Evolutionary conservation across 2,888 invertebrate genomes (phyloP), one percentile per base, ranked within the genome.

Genomic region (Melanargia galathea): DNA sequence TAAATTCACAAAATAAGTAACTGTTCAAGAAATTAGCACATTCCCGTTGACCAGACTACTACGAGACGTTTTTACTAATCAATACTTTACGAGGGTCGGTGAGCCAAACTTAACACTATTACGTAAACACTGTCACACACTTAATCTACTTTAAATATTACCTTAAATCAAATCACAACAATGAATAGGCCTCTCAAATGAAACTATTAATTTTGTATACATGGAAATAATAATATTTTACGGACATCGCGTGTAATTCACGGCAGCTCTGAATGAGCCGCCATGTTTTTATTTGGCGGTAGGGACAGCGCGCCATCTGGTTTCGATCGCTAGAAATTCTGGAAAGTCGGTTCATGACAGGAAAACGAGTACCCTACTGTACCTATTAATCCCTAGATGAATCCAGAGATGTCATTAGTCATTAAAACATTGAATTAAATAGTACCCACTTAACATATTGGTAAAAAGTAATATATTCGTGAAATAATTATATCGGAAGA

Each of bases 281-380:
- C 79, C 80, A 80, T 81, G 67, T 79, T 77, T 77, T 64, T 71
- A 67, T 68, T 77, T 73, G 71, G 70, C 62, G 69, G 67, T 67
- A 73, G 74, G 72, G 70, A 43, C 68, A 60, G 57, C 56, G 71
- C 80, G 85, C 80, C 86, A 86, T 82, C 86, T 86, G 76, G 69
- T 74, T 76, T 67, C 71, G 73, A 75, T 75, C 72, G 66, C 69
- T 66, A 68, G 65, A 68, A 75, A 46, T 40, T 49, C 26, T 60
- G 60, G 62, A 60, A 60, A 65, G 65, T 33, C 52, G 49, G 40
- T 10, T 22, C 33, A 54, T 55, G 62, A 49, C 24, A 38, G 46
- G 48, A 57, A 63, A 60, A 38, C 24, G 54, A 61, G 30, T 46
- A 33, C 35, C 45, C 11, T 35, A 46, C 33, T 45, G 51, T 35